Evolutionary conservation across 2,113 vertebrate genomes (phyloP).

Genomic region (Alosa alosa): DNA sequence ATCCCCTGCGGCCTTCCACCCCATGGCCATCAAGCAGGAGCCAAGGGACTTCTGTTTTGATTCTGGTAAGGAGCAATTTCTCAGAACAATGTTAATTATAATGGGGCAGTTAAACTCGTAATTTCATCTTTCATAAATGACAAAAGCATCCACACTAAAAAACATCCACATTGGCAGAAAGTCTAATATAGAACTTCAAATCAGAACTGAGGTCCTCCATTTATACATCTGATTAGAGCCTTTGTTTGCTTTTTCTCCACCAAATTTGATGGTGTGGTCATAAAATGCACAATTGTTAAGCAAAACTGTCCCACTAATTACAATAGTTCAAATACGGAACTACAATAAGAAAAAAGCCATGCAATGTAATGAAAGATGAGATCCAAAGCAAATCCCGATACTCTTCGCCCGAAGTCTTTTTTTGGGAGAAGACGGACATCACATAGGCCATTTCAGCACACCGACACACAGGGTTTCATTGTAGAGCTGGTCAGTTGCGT

Average conservation of each 20-base stretch:
- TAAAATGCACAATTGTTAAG: background rate
- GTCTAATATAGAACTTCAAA: too few relatives aligned
- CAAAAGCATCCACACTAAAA: too few relatives aligned
- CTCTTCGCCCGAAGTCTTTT: background rate
- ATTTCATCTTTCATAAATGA: too few relatives aligned
- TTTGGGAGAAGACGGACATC: background rate
- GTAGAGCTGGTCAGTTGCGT: background rate
- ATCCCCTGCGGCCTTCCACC: slow-evolving; percentile 76
- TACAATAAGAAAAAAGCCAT: background rate
- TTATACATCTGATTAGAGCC: too few relatives aligned
- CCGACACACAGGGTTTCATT: background rate
- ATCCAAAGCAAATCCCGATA: background rate
- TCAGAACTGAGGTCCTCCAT: too few relatives aligned
- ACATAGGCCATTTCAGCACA: background rate
- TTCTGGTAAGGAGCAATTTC: slow-evolving; percentile 77
- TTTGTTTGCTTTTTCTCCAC: too few relatives aligned
- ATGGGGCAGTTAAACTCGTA: background rate
- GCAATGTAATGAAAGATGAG: background rate
- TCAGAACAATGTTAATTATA: background rate
- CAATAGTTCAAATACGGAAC: background rate
- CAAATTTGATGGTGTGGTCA: background rate
- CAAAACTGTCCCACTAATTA: background rate
- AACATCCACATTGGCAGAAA: too few relatives aligned
- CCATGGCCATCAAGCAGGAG: slow-evolving; percentile 94
- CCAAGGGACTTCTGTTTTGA: slow-evolving; percentile 94